Percentiles rank a stretch among this genome's conserved stretches.
These are phyloP conservation scores for Leptinotarsa peninsularis DNA, from an alignment of 2,888 invertebrate species.

Conservation along the genomic window DNA sequence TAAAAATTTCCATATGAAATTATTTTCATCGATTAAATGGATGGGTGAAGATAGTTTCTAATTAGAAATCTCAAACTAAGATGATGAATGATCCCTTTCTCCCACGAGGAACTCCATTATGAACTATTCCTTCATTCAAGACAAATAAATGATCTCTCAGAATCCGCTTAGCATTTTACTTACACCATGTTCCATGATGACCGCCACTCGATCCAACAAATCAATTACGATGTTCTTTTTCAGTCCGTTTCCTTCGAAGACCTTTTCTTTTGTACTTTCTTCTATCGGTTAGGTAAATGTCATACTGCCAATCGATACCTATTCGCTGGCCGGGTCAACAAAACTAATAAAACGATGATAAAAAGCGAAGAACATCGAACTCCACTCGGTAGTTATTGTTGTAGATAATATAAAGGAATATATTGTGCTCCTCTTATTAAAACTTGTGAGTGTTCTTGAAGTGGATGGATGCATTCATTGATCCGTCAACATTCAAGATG, in stretches of 20 bases:
- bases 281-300: slow-evolving; percentile 41
- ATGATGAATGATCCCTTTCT: too few species aligned
- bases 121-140: too few species aligned
- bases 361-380: slow-evolving; percentile 9
- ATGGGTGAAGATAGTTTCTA: too few species aligned
- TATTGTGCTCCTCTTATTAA: neutral
- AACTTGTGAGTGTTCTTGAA: neutral
- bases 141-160: neutral
- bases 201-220: slow-evolving; percentile 7
- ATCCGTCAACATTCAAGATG: too few species aligned
- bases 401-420: neutral
- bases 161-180: neutral
- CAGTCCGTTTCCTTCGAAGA: slow-evolving; percentile 22
- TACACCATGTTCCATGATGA: slow-evolving; percentile 4
- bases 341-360: slow-evolving; percentile 30
- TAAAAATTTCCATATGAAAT: too few species aligned
- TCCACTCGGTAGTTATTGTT: slow-evolving; percentile 20
- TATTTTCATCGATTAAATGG: too few species aligned
- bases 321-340: slow-evolving; percentile 39
- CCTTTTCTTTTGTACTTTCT: slow-evolving; percentile 33
- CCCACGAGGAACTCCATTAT: too few species aligned
- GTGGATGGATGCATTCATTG: neutral
- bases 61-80: too few species aligned
- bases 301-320: slow-evolving; percentile 43
- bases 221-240: slow-evolving; percentile 5